Evolutionary conservation across 2,888 invertebrate genomes (phyloP).

Genomic region (Trisateles emortualis): DNA sequence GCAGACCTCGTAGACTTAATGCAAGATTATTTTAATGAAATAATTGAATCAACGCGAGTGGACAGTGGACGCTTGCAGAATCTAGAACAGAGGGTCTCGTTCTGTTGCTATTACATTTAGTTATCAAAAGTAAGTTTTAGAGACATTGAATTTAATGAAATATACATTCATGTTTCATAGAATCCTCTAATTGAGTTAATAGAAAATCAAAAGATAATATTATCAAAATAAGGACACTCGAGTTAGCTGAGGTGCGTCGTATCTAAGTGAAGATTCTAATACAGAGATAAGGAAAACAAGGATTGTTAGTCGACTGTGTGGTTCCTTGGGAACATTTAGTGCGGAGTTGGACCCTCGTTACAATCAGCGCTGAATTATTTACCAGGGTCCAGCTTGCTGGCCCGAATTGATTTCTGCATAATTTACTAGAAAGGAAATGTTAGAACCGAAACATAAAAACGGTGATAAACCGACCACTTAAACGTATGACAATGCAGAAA

Average conservation of each 20-base stretch:
- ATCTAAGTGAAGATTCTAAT: constrained; percentile 60
- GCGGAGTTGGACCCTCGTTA: constrained; percentile 77
- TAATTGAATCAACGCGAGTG: constrained; percentile 76
- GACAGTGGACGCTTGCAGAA: constrained; percentile 71
- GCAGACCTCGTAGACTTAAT: constrained; percentile 65
- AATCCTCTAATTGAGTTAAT: constrained; percentile 52
- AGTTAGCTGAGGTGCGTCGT: constrained; percentile 49
- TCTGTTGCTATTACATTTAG: constrained; percentile 68
- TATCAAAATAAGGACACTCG: constrained; percentile 52
- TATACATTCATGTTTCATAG: constrained; percentile 40
- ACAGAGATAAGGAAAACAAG: constrained; percentile 70
- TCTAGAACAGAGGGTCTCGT: constrained; percentile 64
- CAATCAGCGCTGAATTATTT: constrained; percentile 84
- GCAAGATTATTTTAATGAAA: constrained; percentile 78
- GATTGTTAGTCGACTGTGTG: constrained; percentile 68
- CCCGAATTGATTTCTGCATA: constrained; percentile 83
- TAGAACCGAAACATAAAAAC: constrained; percentile 65
- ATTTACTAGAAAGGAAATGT: constrained; percentile 74
- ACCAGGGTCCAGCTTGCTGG: constrained; percentile 73
- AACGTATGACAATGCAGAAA: constrained; percentile 47
- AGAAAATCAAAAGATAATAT: constrained; percentile 55
- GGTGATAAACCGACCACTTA: constrained; percentile 60
- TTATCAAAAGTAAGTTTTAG: constrained; percentile 18
- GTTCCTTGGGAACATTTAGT: constrained; percentile 76
- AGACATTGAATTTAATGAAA: constrained; percentile 46